phyloP scores from a whole-genome alignment of 1,140 invertebrate species.

The Phthorimaea operculella region DNA sequence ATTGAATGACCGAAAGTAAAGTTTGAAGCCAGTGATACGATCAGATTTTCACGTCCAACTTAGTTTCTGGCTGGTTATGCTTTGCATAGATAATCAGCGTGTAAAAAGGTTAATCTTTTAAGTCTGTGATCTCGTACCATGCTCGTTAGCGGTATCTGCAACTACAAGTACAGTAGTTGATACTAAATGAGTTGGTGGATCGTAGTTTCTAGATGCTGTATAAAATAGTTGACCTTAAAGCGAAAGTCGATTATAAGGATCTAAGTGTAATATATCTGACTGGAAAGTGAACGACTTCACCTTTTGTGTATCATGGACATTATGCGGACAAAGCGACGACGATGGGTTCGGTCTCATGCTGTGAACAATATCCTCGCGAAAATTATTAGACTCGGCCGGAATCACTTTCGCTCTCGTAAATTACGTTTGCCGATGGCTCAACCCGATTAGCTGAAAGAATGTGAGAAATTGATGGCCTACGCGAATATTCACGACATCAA shows the following conservation, averaged over 20 bases:
- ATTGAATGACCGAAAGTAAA: conserved; percentile 25
- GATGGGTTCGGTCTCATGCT: conserved; percentile 28
- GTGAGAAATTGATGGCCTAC: conserved; percentile 12
- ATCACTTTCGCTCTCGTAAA: conserved; percentile 45
- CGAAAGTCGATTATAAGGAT: neutral
- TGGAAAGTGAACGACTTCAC: too few relatives aligned
- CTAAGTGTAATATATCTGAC: too few relatives aligned
- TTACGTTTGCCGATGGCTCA: conserved; percentile 21
- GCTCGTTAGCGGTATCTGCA: too few relatives aligned
- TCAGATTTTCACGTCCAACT: conserved; percentile 9
- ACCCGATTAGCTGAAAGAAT: conserved; percentile 31
- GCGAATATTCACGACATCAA: neutral
- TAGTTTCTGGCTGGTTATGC: neutral
- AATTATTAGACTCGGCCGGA: conserved; percentile 48
- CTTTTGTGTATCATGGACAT: neutral
- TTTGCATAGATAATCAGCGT: neutral
- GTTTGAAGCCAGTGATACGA: conserved; percentile 16
- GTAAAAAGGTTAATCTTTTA: too few relatives aligned
- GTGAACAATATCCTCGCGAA: conserved; percentile 57
- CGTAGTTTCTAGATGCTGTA: too few relatives aligned
- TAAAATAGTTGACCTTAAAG: too few relatives aligned
- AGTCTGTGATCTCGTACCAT: too few relatives aligned
- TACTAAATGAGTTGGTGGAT: too few relatives aligned
- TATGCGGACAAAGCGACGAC: neutral
- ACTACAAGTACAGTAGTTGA: too few relatives aligned